Evolutionary conservation across 2,797 vertebrate species (phyloP).

Genomic region (Neostethus bicornis): DNA sequence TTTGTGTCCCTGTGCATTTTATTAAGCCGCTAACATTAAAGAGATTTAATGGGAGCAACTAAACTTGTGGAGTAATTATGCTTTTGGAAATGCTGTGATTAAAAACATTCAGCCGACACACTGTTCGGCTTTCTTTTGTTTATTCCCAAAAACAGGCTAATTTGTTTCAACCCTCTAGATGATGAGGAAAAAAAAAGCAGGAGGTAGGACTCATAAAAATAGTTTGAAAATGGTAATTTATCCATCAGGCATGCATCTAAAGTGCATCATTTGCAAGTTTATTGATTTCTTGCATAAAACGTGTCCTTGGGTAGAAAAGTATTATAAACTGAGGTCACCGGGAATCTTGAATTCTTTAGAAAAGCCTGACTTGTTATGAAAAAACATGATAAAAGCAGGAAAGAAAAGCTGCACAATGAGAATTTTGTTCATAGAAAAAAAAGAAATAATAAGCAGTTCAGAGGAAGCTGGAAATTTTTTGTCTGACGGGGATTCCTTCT

Average conservation of each 20-base stretch:
- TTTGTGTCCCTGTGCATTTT: conserved; percentile 72
- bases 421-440: conserved; percentile 53
- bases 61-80: conserved; percentile 75
- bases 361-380: conserved; percentile 33
- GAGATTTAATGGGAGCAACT: conserved; percentile 69
- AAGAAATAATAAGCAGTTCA: conserved; percentile 49
- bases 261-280: conserved; percentile 66
- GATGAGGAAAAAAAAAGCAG: neutral
- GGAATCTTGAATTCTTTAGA: conserved; percentile 31
- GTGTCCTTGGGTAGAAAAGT: conserved; percentile 64
- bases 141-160: conserved; percentile 53
- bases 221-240: conserved; percentile 62
- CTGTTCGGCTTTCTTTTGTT: conserved; percentile 51
- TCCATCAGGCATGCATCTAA: conserved; percentile 63
- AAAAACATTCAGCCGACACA: conserved; percentile 63
- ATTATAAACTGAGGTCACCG: conserved; percentile 55
- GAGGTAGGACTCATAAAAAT: conserved; percentile 40
- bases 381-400: conserved; percentile 14
- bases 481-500: conserved; percentile 58
- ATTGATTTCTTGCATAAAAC: conserved; percentile 55
- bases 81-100: conserved; percentile 67
- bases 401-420: conserved; percentile 18
- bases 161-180: conserved; percentile 55
- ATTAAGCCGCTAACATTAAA: conserved; percentile 74
- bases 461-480: conserved; percentile 50